Evolutionary conservation across 37 sponge, comb jelly and placozoan species (phyloP).

Genomic region (Amphimedon queenslandica): DNA sequence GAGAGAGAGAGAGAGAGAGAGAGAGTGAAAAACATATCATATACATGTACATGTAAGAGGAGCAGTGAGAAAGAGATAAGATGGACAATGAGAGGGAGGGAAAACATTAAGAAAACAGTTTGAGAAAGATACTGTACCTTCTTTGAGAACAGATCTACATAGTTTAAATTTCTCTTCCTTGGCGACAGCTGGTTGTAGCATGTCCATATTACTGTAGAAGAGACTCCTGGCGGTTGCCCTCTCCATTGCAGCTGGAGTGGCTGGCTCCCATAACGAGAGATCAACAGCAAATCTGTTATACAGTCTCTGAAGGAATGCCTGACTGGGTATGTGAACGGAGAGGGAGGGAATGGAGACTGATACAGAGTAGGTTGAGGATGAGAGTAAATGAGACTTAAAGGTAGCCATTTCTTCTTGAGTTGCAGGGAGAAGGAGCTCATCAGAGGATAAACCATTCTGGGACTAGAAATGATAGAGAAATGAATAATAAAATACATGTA

Average conservation of each 20-base stretch:
- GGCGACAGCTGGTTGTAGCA: slow-evolving; percentile 54
- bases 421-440: slow-evolving; percentile 59
- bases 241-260: slow-evolving; percentile 38
- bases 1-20: no score
- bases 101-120: not conserved
- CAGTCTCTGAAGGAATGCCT: slow-evolving; percentile 55
- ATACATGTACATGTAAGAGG: not conserved
- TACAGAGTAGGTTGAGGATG: slow-evolving; percentile 17
- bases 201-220: slow-evolving; percentile 45
- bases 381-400: slow-evolving; percentile 41
- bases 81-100: not conserved
- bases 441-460: slow-evolving; percentile 11
- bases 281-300: slow-evolving; percentile 66
- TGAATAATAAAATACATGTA: not conserved
- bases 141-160: slow-evolving; percentile 55
- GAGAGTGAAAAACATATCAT: not conserved
- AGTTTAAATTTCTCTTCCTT: slow-evolving; percentile 42
- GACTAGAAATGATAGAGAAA: not conserved
- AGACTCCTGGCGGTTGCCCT: slow-evolving; percentile 37
- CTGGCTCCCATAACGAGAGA: slow-evolving; percentile 61
- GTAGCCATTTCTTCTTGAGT: slow-evolving; percentile 51
- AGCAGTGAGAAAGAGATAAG: not conserved
- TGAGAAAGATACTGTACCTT: slow-evolving; percentile 23
- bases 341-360: slow-evolving; percentile 34
- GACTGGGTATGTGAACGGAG: slow-evolving; percentile 57